Base-by-base conservation (phyloP, 2,797 vertebrate species). In the Scleropages formosus region DNA sequence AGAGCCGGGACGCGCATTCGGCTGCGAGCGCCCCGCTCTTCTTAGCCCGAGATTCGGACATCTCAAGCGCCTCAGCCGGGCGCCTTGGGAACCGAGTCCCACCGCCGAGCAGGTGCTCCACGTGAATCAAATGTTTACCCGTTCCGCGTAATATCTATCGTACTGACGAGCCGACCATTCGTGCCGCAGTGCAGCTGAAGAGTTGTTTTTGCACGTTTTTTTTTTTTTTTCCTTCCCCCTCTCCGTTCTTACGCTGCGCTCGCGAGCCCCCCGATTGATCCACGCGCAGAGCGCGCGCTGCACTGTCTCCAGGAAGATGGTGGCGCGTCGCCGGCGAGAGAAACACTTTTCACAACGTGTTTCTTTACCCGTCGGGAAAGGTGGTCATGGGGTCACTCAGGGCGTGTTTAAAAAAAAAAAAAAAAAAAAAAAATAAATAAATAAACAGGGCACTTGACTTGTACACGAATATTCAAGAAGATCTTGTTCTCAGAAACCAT, bases 101-200 rank as follows among this genome's bases (percentile, higher is more conserved):
- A 53, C 67, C 47, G 47, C 22, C 53, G 67, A 63, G 8, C 53
- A 49, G 8, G 31, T 12, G 65, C 65, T 12, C 65, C 67, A 70
- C 67, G 47, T 51, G 67, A 70, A 70, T 12, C 20, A 47, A 39
- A 18, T 72, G 69, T 26, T 58, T 47, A 58, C 59, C 69, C 56
- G 44, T n/a, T 13, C 27, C 53, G 31, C 49, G 24, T 51, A 44
- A 13, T 27, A 18, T n/a, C n/a, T 27, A 18, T n/a, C n/a, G 31
- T 39, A n/a, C 15, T 27, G 18, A 47, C 26, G 26, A 18, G 22
- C 31, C 10, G 53, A 22, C 16, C 70, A 27, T 53, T 27, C 53
- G 27, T 72, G 70, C 70, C 70, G 70, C 70, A 72, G 70, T 72
- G 70, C 70, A 72, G 70, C 56, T 31, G 16, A 20, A 18, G 18